A percentile compares a stretch with the other conserved stretches of the same genome.
phyloP scores from a whole-genome alignment of 2,113 vertebrate species.

The Peromyscus leucopus region DNA sequence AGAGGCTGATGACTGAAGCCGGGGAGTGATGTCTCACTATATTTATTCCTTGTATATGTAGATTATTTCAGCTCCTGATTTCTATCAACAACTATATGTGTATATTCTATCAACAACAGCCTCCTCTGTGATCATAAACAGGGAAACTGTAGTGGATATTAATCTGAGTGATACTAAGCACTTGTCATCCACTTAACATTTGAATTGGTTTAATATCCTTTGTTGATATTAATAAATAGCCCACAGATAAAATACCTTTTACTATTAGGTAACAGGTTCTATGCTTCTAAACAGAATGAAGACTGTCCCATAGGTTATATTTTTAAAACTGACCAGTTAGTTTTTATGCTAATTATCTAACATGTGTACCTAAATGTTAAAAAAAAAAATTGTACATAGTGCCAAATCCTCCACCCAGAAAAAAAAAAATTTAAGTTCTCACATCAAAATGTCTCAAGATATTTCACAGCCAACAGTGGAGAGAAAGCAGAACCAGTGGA shows the following conservation, averaged over 20 bases:
- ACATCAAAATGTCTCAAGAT: constrained; percentile 34
- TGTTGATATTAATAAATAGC: constrained; percentile 29
- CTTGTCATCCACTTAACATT: neutral
- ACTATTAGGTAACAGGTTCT: constrained; percentile 2
- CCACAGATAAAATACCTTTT: constrained; percentile 31
- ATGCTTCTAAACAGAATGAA: constrained; percentile 28
- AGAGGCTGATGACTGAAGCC: neutral
- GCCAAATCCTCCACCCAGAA: neutral
- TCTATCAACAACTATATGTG: neutral
- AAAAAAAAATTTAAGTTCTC: neutral
- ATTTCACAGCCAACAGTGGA: neutral
- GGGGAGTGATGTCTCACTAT: neutral
- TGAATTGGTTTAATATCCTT: constrained; percentile 15
- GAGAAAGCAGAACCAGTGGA: neutral
- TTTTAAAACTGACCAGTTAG: constrained; percentile 5
- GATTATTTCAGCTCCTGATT: neutral
- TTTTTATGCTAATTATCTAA: constrained; percentile 24
- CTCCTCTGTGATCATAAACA: constrained; percentile 6
- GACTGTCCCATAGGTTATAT: neutral
- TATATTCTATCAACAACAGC: neutral
- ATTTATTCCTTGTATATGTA: neutral
- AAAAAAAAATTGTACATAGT: neutral
- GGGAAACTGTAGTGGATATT: neutral
- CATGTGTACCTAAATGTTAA: neutral
- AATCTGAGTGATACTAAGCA: constrained; percentile 15